Evolutionary conservation across 2,113 vertebrate genomes (phyloP).

Genomic region (Malurus elegans): DNA sequence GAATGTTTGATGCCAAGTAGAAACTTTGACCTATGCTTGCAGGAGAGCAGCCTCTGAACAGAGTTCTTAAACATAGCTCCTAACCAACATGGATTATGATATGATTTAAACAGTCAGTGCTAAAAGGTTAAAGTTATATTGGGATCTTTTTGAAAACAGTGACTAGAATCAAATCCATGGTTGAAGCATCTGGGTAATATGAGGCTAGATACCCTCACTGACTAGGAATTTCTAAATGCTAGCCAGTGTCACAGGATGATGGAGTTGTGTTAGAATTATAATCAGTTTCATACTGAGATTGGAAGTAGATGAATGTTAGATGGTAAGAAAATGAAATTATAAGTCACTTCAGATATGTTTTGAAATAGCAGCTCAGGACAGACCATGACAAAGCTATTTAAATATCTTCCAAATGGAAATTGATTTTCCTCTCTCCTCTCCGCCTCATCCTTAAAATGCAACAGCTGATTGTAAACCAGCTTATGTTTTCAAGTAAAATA

Average conservation of each 20-base stretch:
- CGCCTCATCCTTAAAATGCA: background rate
- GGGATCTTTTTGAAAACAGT: background rate
- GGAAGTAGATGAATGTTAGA: background rate
- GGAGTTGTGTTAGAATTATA: background rate
- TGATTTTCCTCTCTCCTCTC: background rate
- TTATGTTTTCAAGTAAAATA: background rate
- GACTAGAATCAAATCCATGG: background rate
- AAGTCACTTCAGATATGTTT: background rate
- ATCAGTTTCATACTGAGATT: background rate
- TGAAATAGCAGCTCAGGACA: background rate
- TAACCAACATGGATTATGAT: background rate
- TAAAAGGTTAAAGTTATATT: background rate
- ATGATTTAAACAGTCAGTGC: background rate
- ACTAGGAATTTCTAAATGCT: background rate
- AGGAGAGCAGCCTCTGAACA: background rate
- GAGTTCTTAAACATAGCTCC: background rate
- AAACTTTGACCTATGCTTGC: slow-evolving; percentile 21
- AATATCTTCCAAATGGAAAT: slow-evolving; percentile 11
- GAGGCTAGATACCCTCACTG: background rate
- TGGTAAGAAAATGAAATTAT: background rate
- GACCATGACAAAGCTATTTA: background rate
- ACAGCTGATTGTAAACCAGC: background rate
- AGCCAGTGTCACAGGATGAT: background rate
- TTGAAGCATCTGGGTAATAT: background rate
- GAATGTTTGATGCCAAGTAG: slow-evolving; percentile 12